Base-by-base conservation (phyloP, 2,113 vertebrate genomes). In the Oplegnathus fasciatus region DNA sequence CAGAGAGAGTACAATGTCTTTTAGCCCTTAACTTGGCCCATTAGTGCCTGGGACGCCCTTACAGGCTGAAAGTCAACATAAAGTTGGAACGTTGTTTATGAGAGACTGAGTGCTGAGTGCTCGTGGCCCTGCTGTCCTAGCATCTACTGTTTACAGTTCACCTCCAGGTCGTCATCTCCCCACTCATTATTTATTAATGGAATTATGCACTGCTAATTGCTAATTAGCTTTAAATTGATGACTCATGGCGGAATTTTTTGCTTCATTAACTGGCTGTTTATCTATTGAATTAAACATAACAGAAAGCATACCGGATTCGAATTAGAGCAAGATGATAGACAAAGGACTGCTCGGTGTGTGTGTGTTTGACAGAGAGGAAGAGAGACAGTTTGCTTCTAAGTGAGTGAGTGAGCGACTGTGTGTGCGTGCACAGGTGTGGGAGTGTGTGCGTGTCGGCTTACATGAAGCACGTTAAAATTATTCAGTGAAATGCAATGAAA, bases 201-300 rank as follows among this genome's bases (percentile, higher is more conserved):
- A 69, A 90, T 91, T 88, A 57, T 50, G 77, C 48, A 1, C 65
- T 8, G 83, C 90, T 93, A 91, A 92, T 91, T 90, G 76, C 83
- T 88, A 92, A 94, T 89, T 90, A 90, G 84, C 61, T 82, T 75
- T 58, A 87, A 90, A 93, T 83, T 86, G 87, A 93, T 93, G 90
- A 92, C 72, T 92, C 83, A 79, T 64, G n/a, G 83, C 40, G 9
- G 18, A 79, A 78, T 86, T 82, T 88, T 82, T 78, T 77, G 83
- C 85, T 86, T 91, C 85, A 88, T 91, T 90, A 86, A 90, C 83
- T 46, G 73, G 30, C 75, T 91, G 90, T 93, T 93, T 90, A 80
- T 92, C 79, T 84, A 54, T 26, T 92, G 83, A 90, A 91, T 94
- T 89, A 92, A 93, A 92, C 75, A 89, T 82, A 86, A 72, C 74